phyloP scores from a whole-genome alignment of 2,888 invertebrate genomes.

The Amblyjoppa proteus region DNA sequence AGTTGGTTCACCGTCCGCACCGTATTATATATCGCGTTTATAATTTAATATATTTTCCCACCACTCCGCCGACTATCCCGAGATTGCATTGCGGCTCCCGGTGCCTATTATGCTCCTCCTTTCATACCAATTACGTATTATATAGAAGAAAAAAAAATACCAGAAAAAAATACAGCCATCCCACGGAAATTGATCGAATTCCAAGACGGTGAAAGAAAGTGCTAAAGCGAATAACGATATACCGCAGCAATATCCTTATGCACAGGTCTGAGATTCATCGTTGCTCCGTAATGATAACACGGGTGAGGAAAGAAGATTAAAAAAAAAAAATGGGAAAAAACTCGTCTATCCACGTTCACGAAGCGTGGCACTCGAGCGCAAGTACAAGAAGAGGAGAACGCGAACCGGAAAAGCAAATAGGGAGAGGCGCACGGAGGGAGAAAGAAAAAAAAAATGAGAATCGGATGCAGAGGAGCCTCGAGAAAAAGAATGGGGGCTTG shows the following conservation, averaged over 20 bases:
- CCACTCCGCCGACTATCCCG: slow-evolving; percentile 34
- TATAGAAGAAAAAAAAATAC: neutral
- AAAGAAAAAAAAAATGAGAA: slow-evolving; percentile 39
- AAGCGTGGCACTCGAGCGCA: slow-evolving; percentile 47
- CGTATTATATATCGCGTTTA: slow-evolving; percentile 11
- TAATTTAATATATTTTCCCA: slow-evolving; percentile 62
- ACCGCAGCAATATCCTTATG: slow-evolving; percentile 44
- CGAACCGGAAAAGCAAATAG: slow-evolving; percentile 14
- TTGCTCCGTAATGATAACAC: neutral
- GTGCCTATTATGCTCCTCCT: neutral
- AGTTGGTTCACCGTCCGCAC: slow-evolving; percentile 8
- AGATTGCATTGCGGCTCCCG: slow-evolving; percentile 46
- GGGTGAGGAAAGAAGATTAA: neutral
- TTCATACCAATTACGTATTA: slow-evolving; percentile 31
- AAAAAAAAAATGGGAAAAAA: neutral
- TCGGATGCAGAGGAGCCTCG: slow-evolving; percentile 7
- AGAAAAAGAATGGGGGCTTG: slow-evolving; percentile 25
- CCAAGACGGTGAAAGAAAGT: slow-evolving; percentile 29
- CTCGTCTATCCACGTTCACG: slow-evolving; percentile 45
- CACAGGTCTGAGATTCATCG: slow-evolving; percentile 50
- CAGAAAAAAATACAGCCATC: slow-evolving; percentile 1
- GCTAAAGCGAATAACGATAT: slow-evolving; percentile 9
- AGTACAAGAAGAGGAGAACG: slow-evolving; percentile 32
- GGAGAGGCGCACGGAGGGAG: slow-evolving; percentile 18
- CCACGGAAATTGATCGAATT: slow-evolving; percentile 60